Evolutionary conservation across 2,888 invertebrate species (phyloP).

Genomic region (Drosophila recens): DNA sequence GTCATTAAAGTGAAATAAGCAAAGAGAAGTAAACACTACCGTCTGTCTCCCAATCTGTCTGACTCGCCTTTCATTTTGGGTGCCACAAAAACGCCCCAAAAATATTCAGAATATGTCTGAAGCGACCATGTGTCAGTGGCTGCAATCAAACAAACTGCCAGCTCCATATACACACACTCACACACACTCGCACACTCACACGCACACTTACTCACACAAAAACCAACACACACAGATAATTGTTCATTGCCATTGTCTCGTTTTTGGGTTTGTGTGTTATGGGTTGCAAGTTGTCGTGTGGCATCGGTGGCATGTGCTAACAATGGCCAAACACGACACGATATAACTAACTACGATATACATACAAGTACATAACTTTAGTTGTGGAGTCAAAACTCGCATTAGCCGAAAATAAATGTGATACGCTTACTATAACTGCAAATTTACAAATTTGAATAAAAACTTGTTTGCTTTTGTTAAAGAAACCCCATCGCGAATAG

Average conservation of each 20-base stretch:
- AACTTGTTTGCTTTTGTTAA: not conserved
- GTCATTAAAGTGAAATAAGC: slow-evolving; percentile 73
- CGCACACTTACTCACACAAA: not conserved
- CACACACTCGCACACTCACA: not conserved
- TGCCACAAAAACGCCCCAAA: slow-evolving; percentile 38
- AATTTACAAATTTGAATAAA: slow-evolving; percentile 7
- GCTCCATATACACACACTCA: slow-evolving; percentile 28
- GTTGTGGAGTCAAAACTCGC: slow-evolving; percentile 70
- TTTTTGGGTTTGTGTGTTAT: slow-evolving; percentile 10
- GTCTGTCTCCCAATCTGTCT: slow-evolving; percentile 8
- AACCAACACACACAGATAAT: slow-evolving; percentile 3
- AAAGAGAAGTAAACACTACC: slow-evolving; percentile 35
- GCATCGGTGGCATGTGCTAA: slow-evolving; percentile 20
- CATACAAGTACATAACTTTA: slow-evolving; percentile 7
- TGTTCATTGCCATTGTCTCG: slow-evolving; percentile 26
- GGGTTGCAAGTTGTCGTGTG: slow-evolving; percentile 32
- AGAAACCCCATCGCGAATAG: not conserved
- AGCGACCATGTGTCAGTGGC: slow-evolving; percentile 50
- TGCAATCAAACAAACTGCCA: slow-evolving; percentile 73
- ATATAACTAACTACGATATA: not conserved
- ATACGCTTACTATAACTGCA: slow-evolving; percentile 18
- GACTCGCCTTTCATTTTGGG: slow-evolving; percentile 13
- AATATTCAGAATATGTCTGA: slow-evolving; percentile 55
- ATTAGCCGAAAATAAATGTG: slow-evolving; percentile 53
- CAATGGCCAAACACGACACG: slow-evolving; percentile 32